Conservation (phyloP, 2,888 invertebrate genomes). For the Celastrina argiolus region DNA sequence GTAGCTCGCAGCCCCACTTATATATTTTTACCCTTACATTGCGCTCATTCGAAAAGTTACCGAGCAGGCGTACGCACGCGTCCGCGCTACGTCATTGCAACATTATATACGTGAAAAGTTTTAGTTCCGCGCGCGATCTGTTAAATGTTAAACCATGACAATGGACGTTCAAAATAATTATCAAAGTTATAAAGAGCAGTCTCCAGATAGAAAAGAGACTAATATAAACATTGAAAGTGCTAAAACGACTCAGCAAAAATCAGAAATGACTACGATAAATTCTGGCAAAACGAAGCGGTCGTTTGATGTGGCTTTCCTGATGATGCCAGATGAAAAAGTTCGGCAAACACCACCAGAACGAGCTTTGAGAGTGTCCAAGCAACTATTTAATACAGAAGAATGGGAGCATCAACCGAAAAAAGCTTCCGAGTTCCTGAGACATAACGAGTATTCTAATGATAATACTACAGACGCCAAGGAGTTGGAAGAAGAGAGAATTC, state of each 20-base stretch:
- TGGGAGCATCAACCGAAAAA: conserved; percentile 67
- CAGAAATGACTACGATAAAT: conserved; percentile 61
- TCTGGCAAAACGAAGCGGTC: conserved; percentile 82
- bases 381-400: conserved; percentile 68
- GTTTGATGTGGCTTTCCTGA: conserved; percentile 93
- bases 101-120: conserved; percentile 73
- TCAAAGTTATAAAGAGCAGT: conserved; percentile 68
- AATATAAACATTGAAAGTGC: conserved; percentile 70
- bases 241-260: conserved; percentile 65
- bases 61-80: conserved; percentile 68
- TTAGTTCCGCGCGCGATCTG: conserved; percentile 52
- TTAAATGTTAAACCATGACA: conserved; percentile 79
- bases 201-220: conserved; percentile 69
- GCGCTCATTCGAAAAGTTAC: conserved; percentile 65
- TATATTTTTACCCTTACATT: conserved; percentile 76
- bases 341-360: conserved; percentile 80
- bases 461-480: conserved; percentile 58
- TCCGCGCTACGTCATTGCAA: conserved; percentile 51
- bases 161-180: conserved; percentile 82
- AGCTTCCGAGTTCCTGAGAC: conserved; percentile 66
- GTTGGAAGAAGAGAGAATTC: conserved; percentile 62
- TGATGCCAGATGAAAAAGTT: conserved; percentile 90
- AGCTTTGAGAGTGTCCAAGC: conserved; percentile 72
- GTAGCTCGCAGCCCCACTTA: conserved; percentile 73
- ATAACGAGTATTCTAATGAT: conserved; percentile 59